Evolutionary conservation across 2,888 invertebrate genomes (phyloP).

Genomic region (Heliconius sara): DNA sequence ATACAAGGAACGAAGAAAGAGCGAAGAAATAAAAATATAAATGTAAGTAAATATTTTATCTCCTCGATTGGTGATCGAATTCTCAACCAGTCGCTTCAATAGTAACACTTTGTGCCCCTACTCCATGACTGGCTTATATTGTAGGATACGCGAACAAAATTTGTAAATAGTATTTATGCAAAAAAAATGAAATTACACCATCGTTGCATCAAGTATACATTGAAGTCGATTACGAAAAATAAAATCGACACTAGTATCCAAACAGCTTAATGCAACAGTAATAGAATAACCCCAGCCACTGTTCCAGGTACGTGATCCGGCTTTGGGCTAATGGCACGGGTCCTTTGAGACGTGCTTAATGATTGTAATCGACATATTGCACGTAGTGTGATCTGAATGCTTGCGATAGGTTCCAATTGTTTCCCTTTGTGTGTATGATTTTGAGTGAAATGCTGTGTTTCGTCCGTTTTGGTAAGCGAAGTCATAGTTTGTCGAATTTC

Average conservation of each 20-base stretch:
- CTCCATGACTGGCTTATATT: too few relatives aligned
- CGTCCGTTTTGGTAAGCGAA: not conserved
- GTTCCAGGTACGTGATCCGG: constrained; percentile 24
- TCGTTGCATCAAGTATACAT: not conserved
- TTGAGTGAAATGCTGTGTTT: not conserved
- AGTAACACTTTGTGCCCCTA: too few relatives aligned
- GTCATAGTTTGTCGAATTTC: not conserved
- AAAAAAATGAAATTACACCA: too few relatives aligned
- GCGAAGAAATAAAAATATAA: too few relatives aligned
- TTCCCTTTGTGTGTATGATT: constrained; percentile 3
- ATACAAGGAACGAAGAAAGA: too few relatives aligned
- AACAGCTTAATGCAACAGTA: constrained; percentile 16
- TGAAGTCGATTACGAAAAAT: not conserved
- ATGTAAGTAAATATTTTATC: too few relatives aligned
- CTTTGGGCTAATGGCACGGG: constrained; percentile 29
- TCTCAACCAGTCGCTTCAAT: too few relatives aligned
- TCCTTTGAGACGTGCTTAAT: constrained; percentile 32
- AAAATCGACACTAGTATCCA: not conserved
- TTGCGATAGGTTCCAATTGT: not conserved
- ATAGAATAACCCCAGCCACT: not conserved
- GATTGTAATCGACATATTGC: constrained; percentile 32
- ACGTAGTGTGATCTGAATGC: constrained; percentile 27
- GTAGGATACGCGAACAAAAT: too few relatives aligned
- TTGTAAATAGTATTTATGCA: too few relatives aligned
- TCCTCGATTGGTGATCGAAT: too few relatives aligned